Evolutionary conservation across 2,888 invertebrate species (phyloP).

Genomic region (Hofmannophila pseudospretella): DNA sequence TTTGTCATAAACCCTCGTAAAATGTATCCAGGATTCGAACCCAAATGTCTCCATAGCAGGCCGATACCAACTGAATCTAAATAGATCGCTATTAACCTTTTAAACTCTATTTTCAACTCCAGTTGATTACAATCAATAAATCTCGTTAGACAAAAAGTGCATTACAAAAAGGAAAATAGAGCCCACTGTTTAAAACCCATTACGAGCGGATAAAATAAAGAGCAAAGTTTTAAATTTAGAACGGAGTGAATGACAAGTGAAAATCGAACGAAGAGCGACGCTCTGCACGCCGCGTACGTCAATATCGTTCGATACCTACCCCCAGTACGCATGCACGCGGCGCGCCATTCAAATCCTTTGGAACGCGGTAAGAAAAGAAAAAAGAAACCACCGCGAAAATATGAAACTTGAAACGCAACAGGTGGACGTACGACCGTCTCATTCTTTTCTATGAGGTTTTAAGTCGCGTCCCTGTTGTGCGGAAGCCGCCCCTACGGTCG

Average conservation of each 20-base stretch:
- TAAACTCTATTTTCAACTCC: too few relatives aligned
- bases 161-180: too few relatives aligned
- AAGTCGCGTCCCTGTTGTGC: constrained; percentile 69
- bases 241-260: constrained; percentile 29
- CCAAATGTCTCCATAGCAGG: too few relatives aligned
- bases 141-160: too few relatives aligned
- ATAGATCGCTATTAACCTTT: too few relatives aligned
- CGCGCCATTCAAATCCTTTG: constrained; percentile 65
- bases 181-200: neutral
- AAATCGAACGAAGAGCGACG: constrained; percentile 42
- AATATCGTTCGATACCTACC: constrained; percentile 61
- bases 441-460: constrained; percentile 71
- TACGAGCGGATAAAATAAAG: neutral
- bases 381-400: constrained; percentile 68
- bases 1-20: too few relatives aligned
- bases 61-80: too few relatives aligned
- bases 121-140: too few relatives aligned
- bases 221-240: constrained; percentile 24
- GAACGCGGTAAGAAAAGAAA: constrained; percentile 63
- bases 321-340: constrained; percentile 63
- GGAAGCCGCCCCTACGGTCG: constrained; percentile 71
- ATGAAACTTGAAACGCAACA: constrained; percentile 69
- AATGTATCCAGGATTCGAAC: too few relatives aligned
- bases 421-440: constrained; percentile 73
- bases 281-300: constrained; percentile 31